Base-by-base conservation (phyloP, 2,113 vertebrate genomes). In the Cercocebus atys region DNA sequence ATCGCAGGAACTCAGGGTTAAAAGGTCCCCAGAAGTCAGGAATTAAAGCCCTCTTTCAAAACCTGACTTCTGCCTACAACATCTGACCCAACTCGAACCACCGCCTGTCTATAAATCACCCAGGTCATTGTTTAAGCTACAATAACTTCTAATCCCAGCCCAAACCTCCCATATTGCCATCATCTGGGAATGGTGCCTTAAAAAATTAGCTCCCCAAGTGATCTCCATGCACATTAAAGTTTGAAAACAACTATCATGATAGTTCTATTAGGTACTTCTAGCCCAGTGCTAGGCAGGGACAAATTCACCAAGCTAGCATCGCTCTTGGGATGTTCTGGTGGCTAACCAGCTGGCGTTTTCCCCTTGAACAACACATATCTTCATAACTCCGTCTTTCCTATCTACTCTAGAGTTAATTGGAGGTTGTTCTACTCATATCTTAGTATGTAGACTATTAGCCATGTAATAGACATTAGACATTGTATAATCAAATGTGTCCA, bases 241-340 rank as follows among this genome's bases (percentile, higher is more conserved):
- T 80, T 89, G 32, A 79, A 95, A 95, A 85, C 88, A 94, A 86
- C 72, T 90, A 16, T 91, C 81, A 50, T 30, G 64, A 59, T 70
- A 90, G 57, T 88, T 78, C 72, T n/a, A 12, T 47, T 12, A 64
- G n/a, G 25, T 10, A 50, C 10, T 45, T 64, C 50, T 55, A 61
- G 13, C 76, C 68, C 43, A 50, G 14, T 22, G 66, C 25, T 20
- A 68, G 57, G 50, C 5, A 61, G 32, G 16, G 32, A 38, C 35
- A 94, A 90, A 92, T 50, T 75, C 57, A 79, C n/a, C 52, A 57
- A 90, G 17, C 40, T 87, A 90, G 9, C 14, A 14, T 47, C 22
- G 82, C 32, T 2, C 38, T 80, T 18, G 50, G 25, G 43, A 94
- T 72, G 14, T 52, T 45, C 22, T 78, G 7, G 20, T 81, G 38